Evolutionary conservation across 2,113 vertebrate genomes (phyloP).

Genomic region (Paratilapia polleni): DNA sequence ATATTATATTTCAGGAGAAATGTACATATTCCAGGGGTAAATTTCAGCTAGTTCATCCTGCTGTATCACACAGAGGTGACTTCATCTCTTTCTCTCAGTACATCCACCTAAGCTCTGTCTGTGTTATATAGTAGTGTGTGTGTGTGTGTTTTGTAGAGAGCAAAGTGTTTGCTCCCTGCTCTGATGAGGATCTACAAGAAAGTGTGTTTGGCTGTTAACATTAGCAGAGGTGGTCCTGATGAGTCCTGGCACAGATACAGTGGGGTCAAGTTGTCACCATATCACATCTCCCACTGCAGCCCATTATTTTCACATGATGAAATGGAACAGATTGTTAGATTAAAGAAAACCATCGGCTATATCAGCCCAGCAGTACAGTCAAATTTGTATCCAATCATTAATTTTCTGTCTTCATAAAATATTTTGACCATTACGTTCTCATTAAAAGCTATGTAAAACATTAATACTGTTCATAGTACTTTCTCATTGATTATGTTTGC

Average conservation of each 20-base stretch:
- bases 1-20: not conserved
- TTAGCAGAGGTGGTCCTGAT: conserved; percentile 50
- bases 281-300: conserved; percentile 28
- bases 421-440: not conserved
- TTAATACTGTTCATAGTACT: not conserved
- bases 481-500: not conserved
- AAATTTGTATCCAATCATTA: conserved; percentile 3
- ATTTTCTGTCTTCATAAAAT: not conserved
- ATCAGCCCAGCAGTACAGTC: conserved; percentile 5
- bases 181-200: conserved; percentile 48
- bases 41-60: not conserved
- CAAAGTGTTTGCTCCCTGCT: conserved; percentile 42
- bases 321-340: conserved; percentile 33
- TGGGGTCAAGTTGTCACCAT: conserved; percentile 36
- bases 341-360: conserved; percentile 13
- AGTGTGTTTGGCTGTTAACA: conserved; percentile 37
- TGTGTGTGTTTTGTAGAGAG: conserved; percentile 27
- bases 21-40: not conserved
- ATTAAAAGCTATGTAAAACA: not conserved
- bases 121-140: conserved; percentile 1
- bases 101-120: conserved; percentile 1
- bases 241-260: conserved; percentile 46
- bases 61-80: conserved; percentile 8
- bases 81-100: conserved; percentile 3
- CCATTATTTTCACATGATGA: conserved; percentile 49